These are phyloP conservation scores for Merodon equestris DNA, from an alignment of 2,888 invertebrate species.

Conservation along the genomic window DNA sequence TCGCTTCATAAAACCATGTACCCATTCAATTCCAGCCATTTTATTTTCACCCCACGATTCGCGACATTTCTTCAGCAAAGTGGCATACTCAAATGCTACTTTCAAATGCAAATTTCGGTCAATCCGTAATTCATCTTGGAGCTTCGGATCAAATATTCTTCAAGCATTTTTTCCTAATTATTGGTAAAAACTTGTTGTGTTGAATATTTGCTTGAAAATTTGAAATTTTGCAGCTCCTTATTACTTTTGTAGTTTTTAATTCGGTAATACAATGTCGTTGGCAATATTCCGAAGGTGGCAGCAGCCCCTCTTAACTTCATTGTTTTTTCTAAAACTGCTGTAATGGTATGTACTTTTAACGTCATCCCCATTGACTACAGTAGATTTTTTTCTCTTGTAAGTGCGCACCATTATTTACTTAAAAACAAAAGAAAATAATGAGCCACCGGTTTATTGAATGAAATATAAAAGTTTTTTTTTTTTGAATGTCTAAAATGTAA, in stretches of 20 bases:
- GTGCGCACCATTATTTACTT: slow-evolving; percentile 36
- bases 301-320: slow-evolving; percentile 33
- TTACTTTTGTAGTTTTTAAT: slow-evolving; percentile 58
- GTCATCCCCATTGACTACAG: slow-evolving; percentile 28
- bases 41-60: slow-evolving; percentile 47
- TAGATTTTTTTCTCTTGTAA: slow-evolving; percentile 29
- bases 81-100: slow-evolving; percentile 59
- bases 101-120: slow-evolving; percentile 48
- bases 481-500: no score
- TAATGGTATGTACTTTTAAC: slow-evolving; percentile 27
- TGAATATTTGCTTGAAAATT: slow-evolving; percentile 55
- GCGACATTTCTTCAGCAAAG: slow-evolving; percentile 49
- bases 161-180: slow-evolving; percentile 52
- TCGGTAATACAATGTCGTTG: slow-evolving; percentile 49
- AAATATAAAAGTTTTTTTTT: no score
- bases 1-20: slow-evolving; percentile 64
- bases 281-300: slow-evolving; percentile 24
- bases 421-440: slow-evolving; percentile 16
- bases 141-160: slow-evolving; percentile 50
- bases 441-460: slow-evolving; percentile 7
- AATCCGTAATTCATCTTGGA: slow-evolving; percentile 55
- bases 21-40: slow-evolving; percentile 60
- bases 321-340: slow-evolving; percentile 31
- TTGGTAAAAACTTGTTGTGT: slow-evolving; percentile 58
- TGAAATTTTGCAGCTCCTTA: slow-evolving; percentile 45